These are phyloP conservation scores for Pyrocephalus nanus DNA, from an alignment of 2,797 vertebrate genomes.

Conservation along the genomic window DNA sequence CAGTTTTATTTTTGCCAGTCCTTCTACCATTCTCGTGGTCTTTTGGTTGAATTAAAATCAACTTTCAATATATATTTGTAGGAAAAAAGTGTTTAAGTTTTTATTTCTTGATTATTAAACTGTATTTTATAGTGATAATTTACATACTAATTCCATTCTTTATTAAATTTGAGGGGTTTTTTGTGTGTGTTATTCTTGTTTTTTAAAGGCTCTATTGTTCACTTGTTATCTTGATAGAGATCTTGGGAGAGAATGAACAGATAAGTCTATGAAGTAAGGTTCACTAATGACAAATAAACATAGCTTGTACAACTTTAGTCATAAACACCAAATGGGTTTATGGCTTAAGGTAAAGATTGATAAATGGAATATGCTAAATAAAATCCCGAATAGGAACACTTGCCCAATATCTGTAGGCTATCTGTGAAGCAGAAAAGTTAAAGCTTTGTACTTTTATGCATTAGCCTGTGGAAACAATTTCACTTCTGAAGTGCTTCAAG, in stretches of 20 bases:
- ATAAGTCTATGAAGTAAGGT: slow-evolving; percentile 26
- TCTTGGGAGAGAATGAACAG: not conserved
- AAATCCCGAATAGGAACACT: slow-evolving; percentile 67
- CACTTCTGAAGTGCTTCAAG: slow-evolving; percentile 80
- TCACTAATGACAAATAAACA: slow-evolving; percentile 64
- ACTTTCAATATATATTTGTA: not conserved
- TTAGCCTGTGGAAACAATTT: slow-evolving; percentile 82
- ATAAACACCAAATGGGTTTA: slow-evolving; percentile 78
- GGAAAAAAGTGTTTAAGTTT: not conserved
- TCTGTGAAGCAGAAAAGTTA: slow-evolving; percentile 72
- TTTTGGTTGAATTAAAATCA: not conserved
- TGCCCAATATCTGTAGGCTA: slow-evolving; percentile 69
- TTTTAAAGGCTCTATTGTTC: not conserved
- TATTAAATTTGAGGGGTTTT: not conserved
- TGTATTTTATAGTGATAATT: not conserved
- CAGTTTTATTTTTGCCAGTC: not conserved
- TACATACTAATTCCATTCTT: not conserved
- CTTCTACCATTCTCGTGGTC: not conserved
- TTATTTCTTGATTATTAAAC: not conserved
- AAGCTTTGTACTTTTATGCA: slow-evolving; percentile 73
- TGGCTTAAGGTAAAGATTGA: slow-evolving; percentile 83
- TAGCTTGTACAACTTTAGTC: slow-evolving; percentile 48
- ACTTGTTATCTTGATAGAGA: not conserved
- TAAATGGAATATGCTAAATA: slow-evolving; percentile 83
- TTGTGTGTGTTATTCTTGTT: not conserved